Percentiles rank a stretch among this genome's conserved stretches.
Conservation (phyloP, 2,888 invertebrate genomes). For the Thera obeliscata region DNA sequence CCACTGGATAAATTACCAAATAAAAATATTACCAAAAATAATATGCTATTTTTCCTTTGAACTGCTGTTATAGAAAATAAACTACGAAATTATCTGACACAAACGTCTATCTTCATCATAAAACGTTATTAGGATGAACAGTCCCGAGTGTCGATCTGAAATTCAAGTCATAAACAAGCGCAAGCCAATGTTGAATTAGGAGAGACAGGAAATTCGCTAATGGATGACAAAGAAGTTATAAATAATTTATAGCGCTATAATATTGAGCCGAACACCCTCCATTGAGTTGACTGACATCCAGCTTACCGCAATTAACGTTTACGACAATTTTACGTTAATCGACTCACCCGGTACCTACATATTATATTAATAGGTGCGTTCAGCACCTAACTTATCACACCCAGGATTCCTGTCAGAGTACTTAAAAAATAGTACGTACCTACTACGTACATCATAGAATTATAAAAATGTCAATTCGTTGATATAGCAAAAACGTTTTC, state of each 20-base stretch:
- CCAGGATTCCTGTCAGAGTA: too few relatives aligned
- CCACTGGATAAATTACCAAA: background rate
- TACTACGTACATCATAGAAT: too few relatives aligned
- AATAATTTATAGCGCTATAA: slow-evolving; percentile 45
- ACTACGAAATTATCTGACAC: too few relatives aligned
- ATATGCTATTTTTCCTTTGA: background rate
- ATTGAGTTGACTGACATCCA: slow-evolving; percentile 36
- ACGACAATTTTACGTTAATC: slow-evolving; percentile 16
- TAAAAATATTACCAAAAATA: background rate
- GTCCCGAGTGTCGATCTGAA: slow-evolving; percentile 8
- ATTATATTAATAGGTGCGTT: too few relatives aligned
- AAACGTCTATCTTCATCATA: background rate
- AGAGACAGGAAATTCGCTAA: slow-evolving; percentile 59
- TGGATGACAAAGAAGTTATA: slow-evolving; percentile 54
- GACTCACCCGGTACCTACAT: slow-evolving; percentile 5
- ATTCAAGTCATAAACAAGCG: slow-evolving; percentile 45
- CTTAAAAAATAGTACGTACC: too few relatives aligned
- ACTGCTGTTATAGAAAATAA: background rate
- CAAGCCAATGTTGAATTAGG: slow-evolving; percentile 47
- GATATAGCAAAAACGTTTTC: too few relatives aligned
- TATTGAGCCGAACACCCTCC: slow-evolving; percentile 33
- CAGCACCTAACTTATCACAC: too few relatives aligned
- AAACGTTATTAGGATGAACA: slow-evolving; percentile 5
- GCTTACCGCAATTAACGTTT: slow-evolving; percentile 35
- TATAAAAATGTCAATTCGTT: background rate